Conservation (phyloP, 2,113 vertebrate genomes). For the Trichomycterus rosablanca region DNA sequence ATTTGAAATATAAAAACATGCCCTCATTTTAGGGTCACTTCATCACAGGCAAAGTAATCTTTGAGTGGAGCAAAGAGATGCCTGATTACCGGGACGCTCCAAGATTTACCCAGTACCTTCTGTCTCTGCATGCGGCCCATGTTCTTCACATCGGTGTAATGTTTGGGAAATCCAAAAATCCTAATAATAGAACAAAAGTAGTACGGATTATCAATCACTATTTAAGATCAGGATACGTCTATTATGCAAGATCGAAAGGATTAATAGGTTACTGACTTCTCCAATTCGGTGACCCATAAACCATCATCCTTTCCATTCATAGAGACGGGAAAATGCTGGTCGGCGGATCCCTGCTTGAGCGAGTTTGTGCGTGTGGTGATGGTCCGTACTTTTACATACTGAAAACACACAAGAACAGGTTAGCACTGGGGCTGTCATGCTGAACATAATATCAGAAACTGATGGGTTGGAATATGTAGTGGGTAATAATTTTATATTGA, state of each 20-base stretch:
- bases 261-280: constrained; percentile 55
- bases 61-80: constrained; percentile 92
- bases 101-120: constrained; percentile 83
- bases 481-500: too few relatives aligned
- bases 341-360: constrained; percentile 72
- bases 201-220: neutral
- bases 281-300: constrained; percentile 84
- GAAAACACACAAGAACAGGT: constrained; percentile 29
- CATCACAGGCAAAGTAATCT: constrained; percentile 92
- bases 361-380: constrained; percentile 81
- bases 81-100: constrained; percentile 87
- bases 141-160: constrained; percentile 85
- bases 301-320: constrained; percentile 75
- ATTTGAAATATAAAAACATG: too few relatives aligned
- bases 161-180: constrained; percentile 90
- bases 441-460: too few relatives aligned
- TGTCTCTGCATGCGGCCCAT: constrained; percentile 77
- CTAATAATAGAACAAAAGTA: constrained; percentile 55
- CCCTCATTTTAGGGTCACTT: too few relatives aligned
- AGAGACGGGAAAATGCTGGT: constrained; percentile 69
- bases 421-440: too few relatives aligned
- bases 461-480: too few relatives aligned
- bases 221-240: neutral
- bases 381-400: constrained; percentile 81
- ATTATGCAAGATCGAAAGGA: neutral